These are phyloP conservation scores for Poeciliopsis retropinna DNA, from an alignment of 2,113 vertebrate species.

Conservation along the genomic window DNA sequence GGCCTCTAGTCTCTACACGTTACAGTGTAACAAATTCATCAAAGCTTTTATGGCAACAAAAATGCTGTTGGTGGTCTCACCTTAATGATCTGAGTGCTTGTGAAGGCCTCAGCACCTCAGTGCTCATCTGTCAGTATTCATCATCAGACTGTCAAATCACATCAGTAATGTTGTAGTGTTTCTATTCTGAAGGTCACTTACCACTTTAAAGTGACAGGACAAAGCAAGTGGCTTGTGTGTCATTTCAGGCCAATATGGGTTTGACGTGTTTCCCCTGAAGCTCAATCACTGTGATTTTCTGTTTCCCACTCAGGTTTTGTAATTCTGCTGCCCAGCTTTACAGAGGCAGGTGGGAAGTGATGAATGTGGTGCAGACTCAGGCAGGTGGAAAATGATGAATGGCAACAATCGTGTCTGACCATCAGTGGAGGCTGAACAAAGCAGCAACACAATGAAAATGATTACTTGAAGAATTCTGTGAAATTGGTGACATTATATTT, in stretches of 20 bases:
- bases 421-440: conserved; percentile 51
- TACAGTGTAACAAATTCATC: conserved; percentile 22
- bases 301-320: conserved; percentile 40
- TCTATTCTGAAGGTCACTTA: conserved; percentile 69
- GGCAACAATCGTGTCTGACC: conserved; percentile 67
- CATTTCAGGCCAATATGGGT: conserved; percentile 52
- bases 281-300: conserved; percentile 68
- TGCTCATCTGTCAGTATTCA: conserved; percentile 51
- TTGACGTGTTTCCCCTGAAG: conserved; percentile 71
- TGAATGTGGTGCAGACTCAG: conserved; percentile 45
- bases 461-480: conserved; percentile 44
- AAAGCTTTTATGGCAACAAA: conserved; percentile 20
- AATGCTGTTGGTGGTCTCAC: conserved; percentile 21
- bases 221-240: conserved; percentile 49
- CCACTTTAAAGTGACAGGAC: conserved; percentile 64
- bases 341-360: conserved; percentile 51
- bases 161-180: conserved; percentile 44
- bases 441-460: conserved; percentile 52
- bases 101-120: conserved; percentile 32
- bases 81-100: conserved; percentile 54
- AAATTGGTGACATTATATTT: conserved; percentile 13
- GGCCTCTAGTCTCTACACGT: background rate
- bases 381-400: conserved; percentile 72
- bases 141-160: conserved; percentile 43
- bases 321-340: conserved; percentile 26